Conservation (phyloP, 1,140 invertebrate genomes). For the Delia radicum region DNA sequence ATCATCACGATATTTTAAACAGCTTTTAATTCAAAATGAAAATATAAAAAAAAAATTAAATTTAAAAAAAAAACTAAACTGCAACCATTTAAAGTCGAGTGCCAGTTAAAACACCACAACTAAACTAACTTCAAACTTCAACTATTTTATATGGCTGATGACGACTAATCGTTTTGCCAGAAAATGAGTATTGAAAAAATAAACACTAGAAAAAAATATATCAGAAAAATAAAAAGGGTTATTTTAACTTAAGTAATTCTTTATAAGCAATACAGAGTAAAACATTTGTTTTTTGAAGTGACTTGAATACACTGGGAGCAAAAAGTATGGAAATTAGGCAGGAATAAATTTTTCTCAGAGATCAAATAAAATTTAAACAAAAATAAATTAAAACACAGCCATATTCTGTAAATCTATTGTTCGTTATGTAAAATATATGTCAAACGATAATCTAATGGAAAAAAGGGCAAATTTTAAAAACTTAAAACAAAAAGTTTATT, state of each 20-base stretch:
- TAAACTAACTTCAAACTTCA: neutral
- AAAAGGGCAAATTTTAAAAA: too few relatives aligned
- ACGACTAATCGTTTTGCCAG: neutral
- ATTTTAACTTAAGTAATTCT: neutral
- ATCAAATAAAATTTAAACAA: too few relatives aligned
- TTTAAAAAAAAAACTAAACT: neutral
- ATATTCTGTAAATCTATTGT: too few relatives aligned
- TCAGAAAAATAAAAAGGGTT: neutral
- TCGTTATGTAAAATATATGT: too few relatives aligned
- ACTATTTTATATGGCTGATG: neutral
- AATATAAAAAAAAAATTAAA: neutral
- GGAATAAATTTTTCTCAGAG: too few relatives aligned
- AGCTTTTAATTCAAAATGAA: neutral
- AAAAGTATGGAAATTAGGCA: too few relatives aligned
- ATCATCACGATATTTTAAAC: conserved; percentile 51
- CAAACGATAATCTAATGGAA: too few relatives aligned
- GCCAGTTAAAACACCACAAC: neutral
- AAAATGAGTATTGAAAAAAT: neutral
- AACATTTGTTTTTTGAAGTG: neutral
- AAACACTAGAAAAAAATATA: neutral
- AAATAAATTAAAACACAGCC: too few relatives aligned
- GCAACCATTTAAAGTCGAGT: neutral
- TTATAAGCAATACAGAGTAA: neutral
- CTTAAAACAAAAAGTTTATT: too few relatives aligned
- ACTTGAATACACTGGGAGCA: too few relatives aligned